Percentiles rank a stretch among this genome's conserved stretches.
Conservation (phyloP, 2,797 vertebrate genomes). For the Poecilia velifera region DNA sequence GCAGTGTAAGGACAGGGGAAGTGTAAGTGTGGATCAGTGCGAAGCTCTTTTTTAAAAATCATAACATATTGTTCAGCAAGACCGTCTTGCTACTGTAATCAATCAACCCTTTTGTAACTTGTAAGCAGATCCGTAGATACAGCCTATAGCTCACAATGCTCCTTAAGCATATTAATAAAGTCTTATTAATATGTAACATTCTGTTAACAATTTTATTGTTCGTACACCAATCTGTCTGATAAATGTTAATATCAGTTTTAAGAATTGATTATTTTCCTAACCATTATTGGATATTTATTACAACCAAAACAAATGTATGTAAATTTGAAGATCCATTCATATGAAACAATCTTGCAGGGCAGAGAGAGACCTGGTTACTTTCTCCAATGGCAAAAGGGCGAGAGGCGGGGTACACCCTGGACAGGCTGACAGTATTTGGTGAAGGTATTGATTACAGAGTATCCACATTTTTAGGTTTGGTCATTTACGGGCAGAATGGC, state of each 20-base stretch:
- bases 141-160: background rate
- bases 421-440: background rate
- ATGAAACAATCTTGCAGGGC: no score
- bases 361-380: no score
- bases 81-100: background rate
- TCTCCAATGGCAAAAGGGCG: no score
- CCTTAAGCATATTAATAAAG: background rate
- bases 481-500: no score
- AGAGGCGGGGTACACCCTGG: no score
- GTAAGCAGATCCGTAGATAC: background rate
- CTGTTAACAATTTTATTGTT: background rate
- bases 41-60: background rate
- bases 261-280: background rate
- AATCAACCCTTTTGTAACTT: background rate
- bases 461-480: background rate
- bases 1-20: background rate
- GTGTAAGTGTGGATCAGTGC: background rate
- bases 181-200: background rate
- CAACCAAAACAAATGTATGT: background rate
- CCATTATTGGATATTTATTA: background rate
- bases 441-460: background rate
- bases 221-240: background rate
- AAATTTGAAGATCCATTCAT: background rate
- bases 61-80: background rate
- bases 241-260: background rate